phyloP scores from a whole-genome alignment of 2,113 vertebrate species.

The Ranitomeya variabilis region DNA sequence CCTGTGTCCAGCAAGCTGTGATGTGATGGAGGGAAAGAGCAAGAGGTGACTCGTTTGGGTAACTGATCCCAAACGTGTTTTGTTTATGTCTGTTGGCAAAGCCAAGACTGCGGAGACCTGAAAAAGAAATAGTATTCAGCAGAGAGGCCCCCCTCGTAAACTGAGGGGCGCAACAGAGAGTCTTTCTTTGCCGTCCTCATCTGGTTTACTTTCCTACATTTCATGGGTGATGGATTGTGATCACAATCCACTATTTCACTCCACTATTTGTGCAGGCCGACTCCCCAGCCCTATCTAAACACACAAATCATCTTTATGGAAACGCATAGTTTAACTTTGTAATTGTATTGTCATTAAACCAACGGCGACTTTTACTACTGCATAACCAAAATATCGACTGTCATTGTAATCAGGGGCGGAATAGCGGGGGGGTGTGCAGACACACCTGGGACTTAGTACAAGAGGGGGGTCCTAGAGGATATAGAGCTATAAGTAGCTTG shows the following conservation, averaged over 20 bases:
- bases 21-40: slow-evolving; percentile 57
- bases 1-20: slow-evolving; percentile 60
- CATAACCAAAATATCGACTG: not conserved
- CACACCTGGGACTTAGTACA: not conserved
- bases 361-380: not conserved
- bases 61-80: slow-evolving; percentile 62
- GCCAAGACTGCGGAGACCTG: slow-evolving; percentile 17
- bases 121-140: slow-evolving; percentile 29
- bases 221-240: not conserved
- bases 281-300: slow-evolving; percentile 4
- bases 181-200: slow-evolving; percentile 51
- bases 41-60: slow-evolving; percentile 61
- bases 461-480: not conserved
- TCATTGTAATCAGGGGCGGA: not conserved
- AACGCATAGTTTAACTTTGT: slow-evolving; percentile 13
- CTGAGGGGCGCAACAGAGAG: slow-evolving; percentile 2
- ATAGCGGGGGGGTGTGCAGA: not conserved
- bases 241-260: not conserved
- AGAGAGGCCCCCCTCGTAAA: slow-evolving; percentile 28
- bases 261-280: slow-evolving; percentile 7
- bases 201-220: not conserved
- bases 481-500: not conserved
- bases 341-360: slow-evolving; percentile 28
- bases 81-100: slow-evolving; percentile 62
- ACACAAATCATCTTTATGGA: slow-evolving; percentile 13